These are phyloP conservation scores for Spicauda simplicius DNA, from an alignment of 2,888 invertebrate genomes.

Conservation along the genomic window DNA sequence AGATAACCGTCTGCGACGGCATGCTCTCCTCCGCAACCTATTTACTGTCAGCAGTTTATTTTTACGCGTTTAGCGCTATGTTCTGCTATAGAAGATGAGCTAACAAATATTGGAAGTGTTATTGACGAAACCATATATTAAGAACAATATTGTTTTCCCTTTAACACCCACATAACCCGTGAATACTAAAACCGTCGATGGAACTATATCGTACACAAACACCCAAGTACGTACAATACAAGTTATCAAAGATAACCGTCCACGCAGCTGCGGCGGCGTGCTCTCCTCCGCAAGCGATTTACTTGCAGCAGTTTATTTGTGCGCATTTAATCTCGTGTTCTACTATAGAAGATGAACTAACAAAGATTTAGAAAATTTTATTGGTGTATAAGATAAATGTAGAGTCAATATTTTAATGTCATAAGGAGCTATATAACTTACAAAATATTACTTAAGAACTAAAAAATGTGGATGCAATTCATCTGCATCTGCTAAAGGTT, in stretches of 20 bases:
- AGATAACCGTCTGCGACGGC: constrained; percentile 47
- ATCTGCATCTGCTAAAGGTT: too few species aligned
- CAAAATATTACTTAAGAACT: too few species aligned
- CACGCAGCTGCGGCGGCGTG: constrained; percentile 60
- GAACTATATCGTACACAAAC: neutral
- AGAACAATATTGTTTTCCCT: too few species aligned
- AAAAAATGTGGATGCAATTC: too few species aligned
- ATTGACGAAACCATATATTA: too few species aligned
- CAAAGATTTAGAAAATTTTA: neutral
- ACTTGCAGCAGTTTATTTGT: constrained; percentile 49
- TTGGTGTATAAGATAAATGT: too few species aligned
- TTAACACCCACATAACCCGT: too few species aligned
- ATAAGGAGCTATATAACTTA: too few species aligned
- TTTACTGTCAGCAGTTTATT: constrained; percentile 50
- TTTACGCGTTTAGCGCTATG: constrained; percentile 36
- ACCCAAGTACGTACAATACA: neutral
- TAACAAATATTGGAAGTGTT: neutral
- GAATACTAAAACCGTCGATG: neutral
- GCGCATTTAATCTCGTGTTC: constrained; percentile 22
- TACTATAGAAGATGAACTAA: neutral
- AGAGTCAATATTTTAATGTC: too few species aligned
- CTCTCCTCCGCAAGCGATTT: constrained; percentile 50
- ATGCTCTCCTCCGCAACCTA: constrained; percentile 51
- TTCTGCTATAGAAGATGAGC: neutral
- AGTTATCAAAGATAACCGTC: constrained; percentile 15